Evolutionary conservation across 1,140 invertebrate species (phyloP).

Genomic region (Cataglyphis hispanica): DNA sequence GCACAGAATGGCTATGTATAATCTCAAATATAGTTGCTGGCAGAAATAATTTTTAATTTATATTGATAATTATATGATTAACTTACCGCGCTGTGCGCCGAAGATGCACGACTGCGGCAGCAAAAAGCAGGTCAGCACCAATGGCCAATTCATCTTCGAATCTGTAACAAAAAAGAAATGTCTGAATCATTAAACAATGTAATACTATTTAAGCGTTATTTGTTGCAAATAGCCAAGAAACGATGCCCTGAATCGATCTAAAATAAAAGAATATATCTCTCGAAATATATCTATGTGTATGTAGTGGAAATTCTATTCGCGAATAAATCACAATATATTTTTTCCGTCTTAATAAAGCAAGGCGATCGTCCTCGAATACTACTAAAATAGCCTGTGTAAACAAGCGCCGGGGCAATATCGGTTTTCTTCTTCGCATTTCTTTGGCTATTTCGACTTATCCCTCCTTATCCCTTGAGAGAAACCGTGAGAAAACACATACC

Average conservation of each 20-base stretch:
- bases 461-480: constrained; percentile 44
- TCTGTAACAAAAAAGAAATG: constrained; percentile 76
- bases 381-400: constrained; percentile 24
- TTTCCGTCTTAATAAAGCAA: constrained; percentile 5
- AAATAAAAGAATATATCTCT: neutral
- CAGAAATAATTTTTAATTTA: constrained; percentile 33
- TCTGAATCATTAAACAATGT: constrained; percentile 17
- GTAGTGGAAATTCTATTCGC: neutral
- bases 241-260: neutral
- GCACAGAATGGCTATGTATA: neutral
- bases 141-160: constrained; percentile 83
- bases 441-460: constrained; percentile 21
- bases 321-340: neutral
- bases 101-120: constrained; percentile 79
- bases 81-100: constrained; percentile 80
- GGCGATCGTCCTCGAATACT: constrained; percentile 36
- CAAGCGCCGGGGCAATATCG: constrained; percentile 46
- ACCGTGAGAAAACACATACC: constrained; percentile 66
- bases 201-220: neutral
- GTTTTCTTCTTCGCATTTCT: constrained; percentile 23
- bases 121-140: constrained; percentile 80
- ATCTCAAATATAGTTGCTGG: neutral
- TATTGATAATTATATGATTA: neutral
- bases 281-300: neutral
- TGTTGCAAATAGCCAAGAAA: neutral